Conservation (phyloP, 1,140 invertebrate genomes). For the Brachionus rubens region DNA sequence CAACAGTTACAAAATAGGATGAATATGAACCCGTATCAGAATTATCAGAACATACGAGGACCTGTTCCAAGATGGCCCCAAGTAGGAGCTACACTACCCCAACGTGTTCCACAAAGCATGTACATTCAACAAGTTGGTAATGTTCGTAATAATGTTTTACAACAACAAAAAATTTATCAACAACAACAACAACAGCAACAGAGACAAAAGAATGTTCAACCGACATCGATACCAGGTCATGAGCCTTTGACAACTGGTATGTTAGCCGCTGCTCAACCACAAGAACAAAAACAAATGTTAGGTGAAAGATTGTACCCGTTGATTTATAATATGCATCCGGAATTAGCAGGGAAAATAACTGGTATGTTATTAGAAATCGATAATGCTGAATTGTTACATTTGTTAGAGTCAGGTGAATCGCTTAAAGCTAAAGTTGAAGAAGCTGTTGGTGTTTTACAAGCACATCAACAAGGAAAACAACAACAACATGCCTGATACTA, state of each 20-base stretch:
- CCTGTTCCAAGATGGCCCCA: background rate
- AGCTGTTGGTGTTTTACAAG: slow-evolving; percentile 31
- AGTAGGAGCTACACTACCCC: background rate
- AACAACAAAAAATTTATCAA: background rate
- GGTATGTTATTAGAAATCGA: slow-evolving; percentile 99
- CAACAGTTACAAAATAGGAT: background rate
- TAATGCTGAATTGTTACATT: slow-evolving; percentile 96
- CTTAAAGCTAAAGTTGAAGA: slow-evolving; percentile 76
- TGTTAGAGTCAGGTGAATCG: slow-evolving; percentile 93
- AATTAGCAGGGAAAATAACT: slow-evolving; percentile 94
- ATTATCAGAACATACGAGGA: background rate
- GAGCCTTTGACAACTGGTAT: slow-evolving; percentile 35
- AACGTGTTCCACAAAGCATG: background rate
- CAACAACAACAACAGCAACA: background rate
- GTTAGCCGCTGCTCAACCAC: slow-evolving; percentile 19
- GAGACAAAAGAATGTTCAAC: background rate
- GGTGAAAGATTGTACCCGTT: slow-evolving; percentile 95
- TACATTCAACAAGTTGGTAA: background rate
- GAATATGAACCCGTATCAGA: background rate
- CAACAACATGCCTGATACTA: too few relatives aligned
- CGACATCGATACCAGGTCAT: slow-evolving; percentile 11
- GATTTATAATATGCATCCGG: slow-evolving; percentile 85
- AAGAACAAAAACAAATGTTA: slow-evolving; percentile 96
- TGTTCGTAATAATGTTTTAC: slow-evolving; percentile 12
- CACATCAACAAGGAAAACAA: slow-evolving; percentile 15